Base-by-base conservation (phyloP, 2,113 vertebrate genomes). In the Otus sunia region DNA sequence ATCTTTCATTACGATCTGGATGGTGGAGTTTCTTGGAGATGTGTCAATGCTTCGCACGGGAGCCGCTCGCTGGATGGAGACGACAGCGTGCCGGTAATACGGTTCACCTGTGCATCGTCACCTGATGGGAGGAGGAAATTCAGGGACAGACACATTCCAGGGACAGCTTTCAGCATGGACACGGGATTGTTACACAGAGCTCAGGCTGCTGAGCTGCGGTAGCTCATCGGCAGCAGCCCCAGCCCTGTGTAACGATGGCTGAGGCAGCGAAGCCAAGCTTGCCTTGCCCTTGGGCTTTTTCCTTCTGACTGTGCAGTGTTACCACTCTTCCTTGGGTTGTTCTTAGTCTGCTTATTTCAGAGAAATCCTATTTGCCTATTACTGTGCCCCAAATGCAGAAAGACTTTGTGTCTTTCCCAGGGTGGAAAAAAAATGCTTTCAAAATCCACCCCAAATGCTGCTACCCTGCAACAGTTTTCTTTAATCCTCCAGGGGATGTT, bases 101-200 rank as follows among this genome's bases (percentile, higher is more conserved):
- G 1, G 21, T 9, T 30, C 1, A 1, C 21, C 76, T 37, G n/a
- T 5, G 16, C 47, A 10, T 5, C 1, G 0, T 2, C 0, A 9
- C 58, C 86, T 74, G 47, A 10, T 22, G 39, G 56, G 36, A 49
- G 49, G 64, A 11, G 12, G 59, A n/a, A 49, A 90, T 30, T 50
- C 23, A 22, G 81, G 52, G 69, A 15, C 0, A 4, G 59, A 11
- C 25, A 50, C 8, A 10, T 23, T 45, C 25, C 55, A 34, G 92
- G 47, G 37, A 47, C 75, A 79, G 78, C 34, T 62, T 67, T 63
- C 47, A 29, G 52, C 43, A 5, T 0, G 29, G 64, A 5, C 82
- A 63, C 0, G 7, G 20, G 52, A 21, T 36, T 1, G 3, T 30
- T 7, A 1, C 36, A 0, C n/a, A 9, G 50, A 37, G 26, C 39